Evolutionary conservation across 2,888 invertebrate species (phyloP), one percentile per base, ranked within the genome.

Genomic region (Balanococcus diminutus): DNA sequence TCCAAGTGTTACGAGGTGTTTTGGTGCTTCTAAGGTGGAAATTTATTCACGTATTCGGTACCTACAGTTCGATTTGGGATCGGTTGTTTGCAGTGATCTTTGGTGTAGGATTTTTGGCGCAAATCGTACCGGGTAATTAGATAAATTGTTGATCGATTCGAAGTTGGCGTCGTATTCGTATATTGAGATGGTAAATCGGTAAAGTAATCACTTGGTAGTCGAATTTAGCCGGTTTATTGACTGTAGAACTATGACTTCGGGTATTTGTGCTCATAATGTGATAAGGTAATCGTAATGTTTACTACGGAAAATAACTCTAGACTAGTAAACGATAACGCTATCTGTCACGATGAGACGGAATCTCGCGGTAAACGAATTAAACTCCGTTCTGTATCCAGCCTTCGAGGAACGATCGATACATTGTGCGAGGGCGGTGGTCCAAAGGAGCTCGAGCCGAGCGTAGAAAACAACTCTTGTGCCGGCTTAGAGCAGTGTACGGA

Each of bases 231-330:
- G 51, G 11, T n/a, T n/a, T 16, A 46, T 14, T 19, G 75, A 28
- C 2, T 32, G 2, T 19, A 36, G 19, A 79, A 19, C 36, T 79
- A 36, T 79, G 22, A 79, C 75, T 79, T 79, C 36, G 0, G 0
- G 19, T 19, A 1, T 79, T 16, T 1, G 16, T n/a, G 19, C n/a
- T n/a, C 75, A 79, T 36, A 36, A 79, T 79, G 75, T 79, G 75
- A 79, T 79, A 79, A 79, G 36, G 75, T 79, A 79, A 79, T 36
- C 81, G 81, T 25, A 46, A 82, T 82, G 81, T 82, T 82, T 82
- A 82, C 81, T 82, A 46, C 81, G 46, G 81, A 82, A 46, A 82
- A 82, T n/a, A 14, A 46, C 14, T 82, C 42, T 22, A 25, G 81
- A 42, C 81, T 42, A 14, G 75, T 36, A 46, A 82, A 82, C 81